phyloP scores from a whole-genome alignment of 2,113 vertebrate genomes.

The Platichthys stellatus region DNA sequence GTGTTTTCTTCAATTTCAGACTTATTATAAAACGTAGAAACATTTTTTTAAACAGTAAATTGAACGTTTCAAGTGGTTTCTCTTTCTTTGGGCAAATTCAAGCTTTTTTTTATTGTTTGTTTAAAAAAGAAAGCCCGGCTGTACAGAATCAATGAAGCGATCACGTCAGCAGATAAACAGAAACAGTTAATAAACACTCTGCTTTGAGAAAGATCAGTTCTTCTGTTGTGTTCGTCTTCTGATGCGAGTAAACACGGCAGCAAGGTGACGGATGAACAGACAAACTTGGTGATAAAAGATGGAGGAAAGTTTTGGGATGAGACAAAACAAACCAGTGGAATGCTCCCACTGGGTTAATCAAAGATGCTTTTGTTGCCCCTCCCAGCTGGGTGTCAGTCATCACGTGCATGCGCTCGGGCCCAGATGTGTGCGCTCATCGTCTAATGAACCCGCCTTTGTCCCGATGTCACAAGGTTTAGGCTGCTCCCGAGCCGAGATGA shows the following conservation, averaged over 20 bases:
- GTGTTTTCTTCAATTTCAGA: too few species aligned
- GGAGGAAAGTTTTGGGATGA: slow-evolving; percentile 36
- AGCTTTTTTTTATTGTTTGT: neutral
- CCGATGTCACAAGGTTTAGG: slow-evolving; percentile 56
- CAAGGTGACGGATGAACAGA: neutral
- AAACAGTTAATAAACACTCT: slow-evolving; percentile 14
- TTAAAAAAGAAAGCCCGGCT: neutral
- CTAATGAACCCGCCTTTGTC: slow-evolving; percentile 75
- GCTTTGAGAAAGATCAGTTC: neutral
- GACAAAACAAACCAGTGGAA: slow-evolving; percentile 47
- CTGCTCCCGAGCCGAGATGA: slow-evolving; percentile 56
- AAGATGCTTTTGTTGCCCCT: slow-evolving; percentile 66
- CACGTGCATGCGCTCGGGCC: neutral
- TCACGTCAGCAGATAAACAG: slow-evolving; percentile 9
- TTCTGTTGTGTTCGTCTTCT: neutral
- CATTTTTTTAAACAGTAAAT: neutral
- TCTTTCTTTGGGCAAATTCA: neutral
- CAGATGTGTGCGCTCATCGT: slow-evolving; percentile 39
- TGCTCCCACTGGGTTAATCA: slow-evolving; percentile 68
- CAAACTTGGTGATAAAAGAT: slow-evolving; percentile 1
- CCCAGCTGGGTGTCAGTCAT: slow-evolving; percentile 74
- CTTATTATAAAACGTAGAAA: neutral
- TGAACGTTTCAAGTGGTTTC: neutral
- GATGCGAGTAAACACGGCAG: neutral
- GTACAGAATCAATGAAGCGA: slow-evolving; percentile 32